A percentile compares a stretch with the other conserved stretches of the same genome.
Evolutionary conservation across 2,113 vertebrate species (phyloP).

Genomic region (Eptesicus fuscus): DNA sequence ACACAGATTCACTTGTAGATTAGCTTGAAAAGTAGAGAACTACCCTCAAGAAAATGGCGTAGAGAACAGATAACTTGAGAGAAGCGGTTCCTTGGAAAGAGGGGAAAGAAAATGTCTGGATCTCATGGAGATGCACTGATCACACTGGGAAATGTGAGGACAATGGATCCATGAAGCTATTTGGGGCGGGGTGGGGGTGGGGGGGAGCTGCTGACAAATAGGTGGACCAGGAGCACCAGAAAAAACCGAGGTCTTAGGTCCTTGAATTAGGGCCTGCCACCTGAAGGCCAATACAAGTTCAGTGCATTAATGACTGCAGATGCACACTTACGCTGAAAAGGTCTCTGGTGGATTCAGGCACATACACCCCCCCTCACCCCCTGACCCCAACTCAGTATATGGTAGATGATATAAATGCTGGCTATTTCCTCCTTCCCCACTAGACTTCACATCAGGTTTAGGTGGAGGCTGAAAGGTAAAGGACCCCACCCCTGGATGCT

Average conservation of each 20-base stretch:
- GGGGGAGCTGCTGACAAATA: neutral
- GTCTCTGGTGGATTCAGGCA: neutral
- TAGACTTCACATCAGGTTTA: neutral
- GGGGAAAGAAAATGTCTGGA: neutral
- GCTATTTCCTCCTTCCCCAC: neutral
- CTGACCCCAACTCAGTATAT: neutral
- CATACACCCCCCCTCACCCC: too few species aligned
- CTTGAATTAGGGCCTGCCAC: neutral
- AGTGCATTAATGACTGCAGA: neutral
- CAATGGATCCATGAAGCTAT: neutral
- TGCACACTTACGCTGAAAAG: neutral
- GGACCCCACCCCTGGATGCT: neutral
- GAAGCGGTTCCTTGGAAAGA: neutral
- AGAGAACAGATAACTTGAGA: neutral
- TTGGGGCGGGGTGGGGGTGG: accelerated
- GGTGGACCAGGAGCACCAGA: neutral
- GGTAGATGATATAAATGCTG: neutral
- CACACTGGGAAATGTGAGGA: neutral
- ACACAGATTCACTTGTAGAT: neutral
- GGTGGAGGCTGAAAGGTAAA: neutral
- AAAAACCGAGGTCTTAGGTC: neutral
- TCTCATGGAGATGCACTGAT: neutral
- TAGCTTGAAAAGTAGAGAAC: neutral
- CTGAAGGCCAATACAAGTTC: neutral
- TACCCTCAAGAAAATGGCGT: neutral